Percentiles rank a stretch among this genome's conserved stretches.
Evolutionary conservation across 2,113 vertebrate species (phyloP).

Genomic region (Cacatua alba): DNA sequence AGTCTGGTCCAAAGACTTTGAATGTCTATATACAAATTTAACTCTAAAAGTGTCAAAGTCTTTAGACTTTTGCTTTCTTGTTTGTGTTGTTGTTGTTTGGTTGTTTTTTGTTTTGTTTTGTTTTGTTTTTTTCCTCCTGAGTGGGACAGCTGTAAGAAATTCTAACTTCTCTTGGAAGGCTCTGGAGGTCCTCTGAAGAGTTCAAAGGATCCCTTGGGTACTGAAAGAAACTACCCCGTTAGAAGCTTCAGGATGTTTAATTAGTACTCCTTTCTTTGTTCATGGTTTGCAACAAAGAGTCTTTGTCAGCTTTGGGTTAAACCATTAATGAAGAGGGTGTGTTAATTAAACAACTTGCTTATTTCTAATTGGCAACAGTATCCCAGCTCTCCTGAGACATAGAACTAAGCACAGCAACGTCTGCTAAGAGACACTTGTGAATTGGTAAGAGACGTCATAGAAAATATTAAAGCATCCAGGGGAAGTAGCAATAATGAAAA

Average conservation of each 20-base stretch:
- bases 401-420: conserved; percentile 37
- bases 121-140: background rate
- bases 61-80: background rate
- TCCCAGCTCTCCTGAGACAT: conserved; percentile 46
- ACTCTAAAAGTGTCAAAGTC: background rate
- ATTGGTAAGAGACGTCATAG: conserved; percentile 55
- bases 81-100: background rate
- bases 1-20: background rate
- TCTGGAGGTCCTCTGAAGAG: background rate
- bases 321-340: conserved; percentile 45
- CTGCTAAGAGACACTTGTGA: conserved; percentile 41
- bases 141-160: background rate
- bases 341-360: conserved; percentile 68
- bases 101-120: background rate
- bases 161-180: background rate
- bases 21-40: background rate
- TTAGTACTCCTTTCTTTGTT: conserved; percentile 53
- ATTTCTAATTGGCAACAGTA: conserved; percentile 70
- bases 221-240: conserved; percentile 36
- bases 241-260: conserved; percentile 57
- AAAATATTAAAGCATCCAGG: conserved; percentile 29
- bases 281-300: background rate
- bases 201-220: background rate
- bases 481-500: background rate
- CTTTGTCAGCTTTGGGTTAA: conserved; percentile 37